A percentile compares a stretch with the other conserved stretches of the same genome.
Conservation (phyloP, 2,888 invertebrate genomes). For the Agrotis ipsilon region DNA sequence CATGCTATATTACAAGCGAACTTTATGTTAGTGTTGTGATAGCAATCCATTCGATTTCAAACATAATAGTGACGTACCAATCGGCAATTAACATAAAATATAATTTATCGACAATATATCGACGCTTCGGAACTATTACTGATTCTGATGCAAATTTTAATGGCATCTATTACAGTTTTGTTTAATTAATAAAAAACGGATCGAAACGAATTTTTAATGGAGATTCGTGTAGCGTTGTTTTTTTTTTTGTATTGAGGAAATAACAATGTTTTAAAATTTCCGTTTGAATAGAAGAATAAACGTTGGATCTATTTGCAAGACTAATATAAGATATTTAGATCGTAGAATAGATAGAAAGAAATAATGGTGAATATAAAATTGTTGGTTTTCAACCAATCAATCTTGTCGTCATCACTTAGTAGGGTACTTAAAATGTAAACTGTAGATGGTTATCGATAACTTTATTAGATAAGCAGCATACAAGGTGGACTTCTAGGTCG, state of each 20-base stretch:
- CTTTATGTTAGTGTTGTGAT: slow-evolving; percentile 53
- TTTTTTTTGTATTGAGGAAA: slow-evolving; percentile 7
- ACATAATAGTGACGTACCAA: slow-evolving; percentile 59
- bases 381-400: not conserved
- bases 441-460: not conserved
- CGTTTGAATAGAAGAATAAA: not conserved
- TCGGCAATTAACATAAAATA: slow-evolving; percentile 59
- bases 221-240: not conserved
- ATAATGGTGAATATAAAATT: not conserved
- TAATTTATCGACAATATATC: slow-evolving; percentile 60
- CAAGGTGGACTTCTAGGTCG: not conserved
- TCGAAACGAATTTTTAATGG: slow-evolving; percentile 42
- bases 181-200: slow-evolving; percentile 60
- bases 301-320: not conserved
- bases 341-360: not conserved
- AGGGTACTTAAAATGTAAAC: not conserved
- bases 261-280: slow-evolving; percentile 4
- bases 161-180: slow-evolving; percentile 55
- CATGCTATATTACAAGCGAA: slow-evolving; percentile 33
- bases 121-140: slow-evolving; percentile 51
- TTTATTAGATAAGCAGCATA: not conserved
- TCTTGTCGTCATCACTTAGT: not conserved
- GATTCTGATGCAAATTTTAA: slow-evolving; percentile 64
- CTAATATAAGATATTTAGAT: not conserved
- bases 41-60: slow-evolving; percentile 54